Evolutionary conservation across 1,140 invertebrate genomes (phyloP).

Genomic region (Sipha flava): DNA sequence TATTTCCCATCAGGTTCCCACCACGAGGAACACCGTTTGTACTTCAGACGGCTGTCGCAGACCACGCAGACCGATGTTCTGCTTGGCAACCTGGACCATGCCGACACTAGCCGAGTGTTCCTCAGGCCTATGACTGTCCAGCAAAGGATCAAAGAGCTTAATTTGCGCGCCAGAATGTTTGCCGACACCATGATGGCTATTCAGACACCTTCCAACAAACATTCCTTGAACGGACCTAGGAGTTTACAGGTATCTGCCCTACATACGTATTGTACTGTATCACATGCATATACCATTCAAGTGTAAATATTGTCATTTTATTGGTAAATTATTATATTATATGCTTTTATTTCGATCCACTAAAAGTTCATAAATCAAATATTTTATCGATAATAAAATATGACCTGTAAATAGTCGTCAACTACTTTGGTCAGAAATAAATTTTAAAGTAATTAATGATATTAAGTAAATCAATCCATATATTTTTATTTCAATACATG

Average conservation of each 20-base stretch:
- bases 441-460: no score
- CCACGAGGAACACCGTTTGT: constrained; percentile 44
- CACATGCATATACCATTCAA: no score
- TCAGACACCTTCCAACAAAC: constrained; percentile 41
- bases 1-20: constrained; percentile 40
- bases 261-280: background rate
- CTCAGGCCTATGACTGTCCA: constrained; percentile 47
- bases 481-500: no score
- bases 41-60: constrained; percentile 47
- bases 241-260: constrained; percentile 45
- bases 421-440: no score
- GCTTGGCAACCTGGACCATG: constrained; percentile 46
- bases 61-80: constrained; percentile 50
- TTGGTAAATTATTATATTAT: no score
- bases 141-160: constrained; percentile 49
- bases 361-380: no score
- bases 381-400: no score
- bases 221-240: constrained; percentile 42
- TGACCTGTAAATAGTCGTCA: no score
- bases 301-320: no score
- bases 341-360: no score
- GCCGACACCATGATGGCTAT: constrained; percentile 49
- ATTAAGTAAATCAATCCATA: no score
- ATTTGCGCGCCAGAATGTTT: constrained; percentile 48
- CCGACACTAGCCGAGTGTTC: constrained; percentile 43